Evolutionary conservation across 2,888 invertebrate species (phyloP).

Genomic region (Trachelus troglodyta): DNA sequence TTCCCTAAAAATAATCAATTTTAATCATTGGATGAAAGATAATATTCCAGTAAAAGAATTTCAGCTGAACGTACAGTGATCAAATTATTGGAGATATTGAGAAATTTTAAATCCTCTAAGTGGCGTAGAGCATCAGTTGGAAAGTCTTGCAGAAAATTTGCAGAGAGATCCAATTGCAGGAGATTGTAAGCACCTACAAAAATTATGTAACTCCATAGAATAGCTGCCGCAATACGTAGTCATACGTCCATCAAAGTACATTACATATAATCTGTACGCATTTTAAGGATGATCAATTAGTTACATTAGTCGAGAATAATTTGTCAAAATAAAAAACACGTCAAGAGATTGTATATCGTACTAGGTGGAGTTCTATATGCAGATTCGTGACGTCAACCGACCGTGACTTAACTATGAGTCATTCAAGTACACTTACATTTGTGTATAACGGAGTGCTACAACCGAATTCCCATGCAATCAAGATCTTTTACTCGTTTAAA

Average conservation of each 20-base stretch:
- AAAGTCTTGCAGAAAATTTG: conserved; percentile 86
- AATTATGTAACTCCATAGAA: not conserved
- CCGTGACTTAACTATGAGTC: not conserved
- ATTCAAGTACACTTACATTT: not conserved
- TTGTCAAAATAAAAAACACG: not conserved
- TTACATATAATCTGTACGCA: not conserved
- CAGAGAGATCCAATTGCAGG: conserved; percentile 84
- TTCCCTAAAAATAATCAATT: conserved; percentile 70
- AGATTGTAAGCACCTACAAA: conserved; percentile 76
- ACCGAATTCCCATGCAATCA: not conserved
- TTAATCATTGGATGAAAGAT: conserved; percentile 16
- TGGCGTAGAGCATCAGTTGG: conserved; percentile 82
- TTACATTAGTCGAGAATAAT: not conserved
- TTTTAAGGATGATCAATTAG: not conserved
- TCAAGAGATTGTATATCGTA: not conserved
- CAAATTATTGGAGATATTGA: conserved; percentile 88
- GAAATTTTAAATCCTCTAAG: conserved; percentile 75
- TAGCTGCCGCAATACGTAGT: not conserved
- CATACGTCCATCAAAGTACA: not conserved
- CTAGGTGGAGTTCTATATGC: not conserved
- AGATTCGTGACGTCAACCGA: not conserved
- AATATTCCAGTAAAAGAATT: conserved; percentile 36
- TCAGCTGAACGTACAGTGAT: conserved; percentile 72
- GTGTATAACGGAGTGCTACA: not conserved
- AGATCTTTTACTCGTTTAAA: not conserved